phyloP scores from a whole-genome alignment of 1,140 invertebrate species.

The Lepidurus packardi region DNA sequence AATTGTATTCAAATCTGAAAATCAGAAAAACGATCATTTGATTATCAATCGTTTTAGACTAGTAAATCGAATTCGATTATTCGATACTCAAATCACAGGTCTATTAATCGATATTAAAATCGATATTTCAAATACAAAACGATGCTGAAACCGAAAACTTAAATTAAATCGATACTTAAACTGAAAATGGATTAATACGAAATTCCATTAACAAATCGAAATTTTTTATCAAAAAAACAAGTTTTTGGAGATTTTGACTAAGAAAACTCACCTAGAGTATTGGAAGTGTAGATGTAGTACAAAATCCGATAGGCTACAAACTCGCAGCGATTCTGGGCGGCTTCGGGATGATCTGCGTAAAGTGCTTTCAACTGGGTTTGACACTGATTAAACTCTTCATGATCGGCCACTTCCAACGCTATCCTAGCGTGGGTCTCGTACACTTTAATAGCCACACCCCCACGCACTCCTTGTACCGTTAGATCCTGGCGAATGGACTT shows the following conservation, averaged over 20 bases:
- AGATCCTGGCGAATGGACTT: constrained; percentile 98
- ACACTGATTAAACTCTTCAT: constrained; percentile 98
- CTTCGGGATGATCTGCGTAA: constrained; percentile 63
- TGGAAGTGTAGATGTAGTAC: constrained; percentile 96
- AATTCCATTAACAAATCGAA: no score
- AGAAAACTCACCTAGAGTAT: constrained; percentile 75
- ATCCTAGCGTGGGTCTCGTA: constrained; percentile 98
- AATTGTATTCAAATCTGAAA: constrained; percentile 85
- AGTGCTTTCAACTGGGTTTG: constrained; percentile 94
- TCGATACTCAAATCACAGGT: no score
- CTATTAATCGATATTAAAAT: not conserved
- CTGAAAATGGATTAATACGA: no score
- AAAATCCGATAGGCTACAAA: constrained; percentile 92
- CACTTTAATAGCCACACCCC: constrained; percentile 89
- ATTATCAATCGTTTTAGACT: not conserved
- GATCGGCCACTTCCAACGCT: constrained; percentile 93
- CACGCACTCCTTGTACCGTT: constrained; percentile 91
- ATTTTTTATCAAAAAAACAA: no score
- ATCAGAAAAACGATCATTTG: constrained; percentile 39
- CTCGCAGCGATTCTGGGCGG: constrained; percentile 67
- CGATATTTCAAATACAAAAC: constrained; percentile 27
- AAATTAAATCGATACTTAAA: no score
- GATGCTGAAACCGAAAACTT: not conserved
- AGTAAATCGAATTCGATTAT: constrained; percentile 19
- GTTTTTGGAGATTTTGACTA: not conserved